Conservation (phyloP, 2,888 invertebrate genomes). For the Lepidocyrtoides sp. region DNA sequence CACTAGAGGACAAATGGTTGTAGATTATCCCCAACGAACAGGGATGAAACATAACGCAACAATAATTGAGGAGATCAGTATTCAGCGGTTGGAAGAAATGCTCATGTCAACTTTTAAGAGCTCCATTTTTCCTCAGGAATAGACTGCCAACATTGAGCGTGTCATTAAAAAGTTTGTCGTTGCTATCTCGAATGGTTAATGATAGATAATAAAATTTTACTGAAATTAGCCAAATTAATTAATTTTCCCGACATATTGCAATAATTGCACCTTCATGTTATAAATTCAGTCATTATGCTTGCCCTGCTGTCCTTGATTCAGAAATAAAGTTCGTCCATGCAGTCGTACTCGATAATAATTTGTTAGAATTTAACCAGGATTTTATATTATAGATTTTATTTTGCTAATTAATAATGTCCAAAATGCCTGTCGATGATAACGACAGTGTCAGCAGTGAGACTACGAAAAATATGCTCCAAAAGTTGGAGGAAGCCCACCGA, state of each 20-base stretch:
- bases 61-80: constrained; percentile 82
- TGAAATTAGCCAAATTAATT: no score
- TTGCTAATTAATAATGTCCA: no score
- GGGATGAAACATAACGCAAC: constrained; percentile 80
- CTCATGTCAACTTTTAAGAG: constrained; percentile 36
- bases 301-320: no score
- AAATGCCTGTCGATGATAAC: not conserved
- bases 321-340: no score
- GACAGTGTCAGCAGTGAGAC: not conserved
- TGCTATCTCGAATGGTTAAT: not conserved
- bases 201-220: not conserved
- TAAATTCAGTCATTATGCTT: no score
- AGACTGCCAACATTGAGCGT: no score
- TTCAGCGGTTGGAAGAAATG: constrained; percentile 80
- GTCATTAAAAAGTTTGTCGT: no score
- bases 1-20: constrained; percentile 87
- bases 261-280: no score
- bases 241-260: no score
- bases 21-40: constrained; percentile 85
- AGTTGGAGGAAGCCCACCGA: constrained; percentile 43
- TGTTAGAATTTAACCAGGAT: no score
- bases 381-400: no score
- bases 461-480: not conserved
- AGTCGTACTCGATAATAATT: no score
- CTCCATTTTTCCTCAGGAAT: not conserved